Evolutionary conservation across 2,888 invertebrate species (phyloP).

Genomic region (Conus canariensis): DNA sequence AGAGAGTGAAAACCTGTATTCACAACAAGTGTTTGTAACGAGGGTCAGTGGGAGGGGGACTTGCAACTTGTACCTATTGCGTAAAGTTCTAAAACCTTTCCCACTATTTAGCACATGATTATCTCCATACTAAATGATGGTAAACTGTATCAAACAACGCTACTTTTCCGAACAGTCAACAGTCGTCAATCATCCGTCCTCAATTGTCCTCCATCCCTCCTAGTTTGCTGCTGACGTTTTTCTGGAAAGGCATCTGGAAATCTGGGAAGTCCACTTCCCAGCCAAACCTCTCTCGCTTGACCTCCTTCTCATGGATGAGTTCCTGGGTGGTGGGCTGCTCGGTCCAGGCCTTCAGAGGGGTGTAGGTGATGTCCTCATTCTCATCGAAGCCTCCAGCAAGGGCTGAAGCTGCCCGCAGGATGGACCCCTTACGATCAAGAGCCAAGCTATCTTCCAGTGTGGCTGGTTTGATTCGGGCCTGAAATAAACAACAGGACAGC

Average conservation of each 20-base stretch:
- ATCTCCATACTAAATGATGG: too few species aligned
- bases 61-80: too few species aligned
- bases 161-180: too few species aligned
- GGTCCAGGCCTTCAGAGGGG: constrained; percentile 76
- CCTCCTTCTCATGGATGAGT: constrained; percentile 69
- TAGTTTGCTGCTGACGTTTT: constrained; percentile 71
- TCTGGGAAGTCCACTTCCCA: constrained; percentile 79
- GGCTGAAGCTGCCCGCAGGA: constrained; percentile 76
- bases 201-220: constrained; percentile 59
- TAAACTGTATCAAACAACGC: too few species aligned
- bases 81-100: too few species aligned
- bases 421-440: constrained; percentile 73
- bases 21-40: too few species aligned
- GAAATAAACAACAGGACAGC: constrained; percentile 2
- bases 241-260: constrained; percentile 77
- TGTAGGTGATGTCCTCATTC: constrained; percentile 76
- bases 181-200: too few species aligned
- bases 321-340: constrained; percentile 72
- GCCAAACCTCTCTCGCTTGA: constrained; percentile 74
- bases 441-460: constrained; percentile 51
- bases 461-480: constrained; percentile 37
- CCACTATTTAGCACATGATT: too few species aligned
- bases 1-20: too few species aligned
- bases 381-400: constrained; percentile 76
- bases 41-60: too few species aligned